A percentile compares a stretch with the other conserved stretches of the same genome.
phyloP scores from a whole-genome alignment of 2,888 invertebrate species.

The Gnatocerus cornutus region DNA sequence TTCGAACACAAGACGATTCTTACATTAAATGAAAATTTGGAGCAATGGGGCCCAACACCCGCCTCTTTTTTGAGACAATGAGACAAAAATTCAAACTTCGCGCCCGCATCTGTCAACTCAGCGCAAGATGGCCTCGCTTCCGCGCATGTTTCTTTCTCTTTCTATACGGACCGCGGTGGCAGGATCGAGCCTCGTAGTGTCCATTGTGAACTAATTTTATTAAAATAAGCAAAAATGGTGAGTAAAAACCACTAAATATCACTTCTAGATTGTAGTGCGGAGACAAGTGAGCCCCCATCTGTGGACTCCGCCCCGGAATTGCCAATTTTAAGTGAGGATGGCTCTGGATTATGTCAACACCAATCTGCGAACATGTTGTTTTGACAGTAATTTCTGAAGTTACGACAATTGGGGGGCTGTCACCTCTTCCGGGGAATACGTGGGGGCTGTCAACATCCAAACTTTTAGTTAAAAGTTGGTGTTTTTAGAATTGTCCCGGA shows the following conservation, averaged over 20 bases:
- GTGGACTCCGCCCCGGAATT: slow-evolving; percentile 4
- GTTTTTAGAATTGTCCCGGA: too few species aligned
- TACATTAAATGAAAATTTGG: too few species aligned
- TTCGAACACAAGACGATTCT: too few species aligned
- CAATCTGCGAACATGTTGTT: too few species aligned
- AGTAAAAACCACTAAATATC: slow-evolving; percentile 56
- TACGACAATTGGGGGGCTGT: slow-evolving; percentile 13
- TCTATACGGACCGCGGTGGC: slow-evolving; percentile 61
- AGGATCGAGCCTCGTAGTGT: slow-evolving; percentile 57
- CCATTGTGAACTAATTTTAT: slow-evolving; percentile 56
- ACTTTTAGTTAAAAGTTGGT: too few species aligned
- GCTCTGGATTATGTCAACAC: too few species aligned
- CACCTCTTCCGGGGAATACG: too few species aligned
- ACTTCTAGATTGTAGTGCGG: background rate
- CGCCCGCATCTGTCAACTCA: slow-evolving; percentile 1
- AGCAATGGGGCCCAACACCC: too few species aligned
- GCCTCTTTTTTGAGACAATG: too few species aligned
- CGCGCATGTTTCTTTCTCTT: slow-evolving; percentile 59
- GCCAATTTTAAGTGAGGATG: slow-evolving; percentile 4
- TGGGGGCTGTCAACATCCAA: too few species aligned
- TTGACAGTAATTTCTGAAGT: background rate
- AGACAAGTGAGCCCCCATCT: slow-evolving; percentile 4
- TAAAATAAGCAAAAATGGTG: slow-evolving; percentile 64
- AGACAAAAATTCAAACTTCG: slow-evolving; percentile 6
- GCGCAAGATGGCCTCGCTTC: slow-evolving; percentile 52